phyloP scores from a whole-genome alignment of 2,888 invertebrate genomes.

The Odiellus spinosus region DNA sequence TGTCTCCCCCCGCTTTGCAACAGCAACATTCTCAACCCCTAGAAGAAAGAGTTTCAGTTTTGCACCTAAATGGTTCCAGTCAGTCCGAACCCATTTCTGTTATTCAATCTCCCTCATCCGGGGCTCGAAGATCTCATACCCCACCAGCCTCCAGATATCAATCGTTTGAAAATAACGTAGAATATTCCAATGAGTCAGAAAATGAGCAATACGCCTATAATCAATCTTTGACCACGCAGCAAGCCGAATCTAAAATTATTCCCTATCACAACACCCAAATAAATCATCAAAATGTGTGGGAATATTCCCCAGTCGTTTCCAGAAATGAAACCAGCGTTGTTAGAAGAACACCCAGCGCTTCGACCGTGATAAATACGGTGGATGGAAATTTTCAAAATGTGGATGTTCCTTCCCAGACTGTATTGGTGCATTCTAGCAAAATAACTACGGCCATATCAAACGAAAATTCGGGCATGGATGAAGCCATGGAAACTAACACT shows the following conservation, averaged over 20 bases:
- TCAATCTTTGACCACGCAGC: not conserved
- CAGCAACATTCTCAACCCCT: conserved; percentile 3
- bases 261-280: not conserved
- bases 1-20: no score
- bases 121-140: not conserved
- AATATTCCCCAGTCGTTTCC: no score
- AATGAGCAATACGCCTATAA: not conserved
- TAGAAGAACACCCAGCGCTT: no score
- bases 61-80: conserved; percentile 11
- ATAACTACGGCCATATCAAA: no score
- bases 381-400: no score
- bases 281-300: no score
- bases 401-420: no score
- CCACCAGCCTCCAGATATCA: not conserved
- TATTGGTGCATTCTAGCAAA: no score
- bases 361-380: no score
- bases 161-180: no score
- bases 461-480: not conserved
- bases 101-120: conserved; percentile 8
- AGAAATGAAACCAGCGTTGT: no score
- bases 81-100: conserved; percentile 12
- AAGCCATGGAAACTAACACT: not conserved
- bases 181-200: not conserved
- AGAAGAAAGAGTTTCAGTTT: conserved; percentile 14
- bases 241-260: not conserved